A percentile compares a stretch with the other conserved stretches of the same genome.
These are phyloP conservation scores for Leptinotarsa undecemlineata DNA, from an alignment of 1,140 invertebrate species.

Conservation along the genomic window DNA sequence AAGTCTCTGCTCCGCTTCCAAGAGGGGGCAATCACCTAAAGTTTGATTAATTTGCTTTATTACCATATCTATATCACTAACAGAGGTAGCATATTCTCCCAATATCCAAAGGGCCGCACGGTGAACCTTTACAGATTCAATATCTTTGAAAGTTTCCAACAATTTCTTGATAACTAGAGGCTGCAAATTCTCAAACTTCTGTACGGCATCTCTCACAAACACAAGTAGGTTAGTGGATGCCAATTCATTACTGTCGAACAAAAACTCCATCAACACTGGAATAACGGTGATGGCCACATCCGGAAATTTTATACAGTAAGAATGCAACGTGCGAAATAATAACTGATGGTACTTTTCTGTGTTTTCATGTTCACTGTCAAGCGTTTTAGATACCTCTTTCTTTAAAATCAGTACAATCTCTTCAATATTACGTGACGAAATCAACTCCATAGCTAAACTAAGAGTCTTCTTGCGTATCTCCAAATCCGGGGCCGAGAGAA, in stretches of 20 bases:
- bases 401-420: conserved; percentile 95
- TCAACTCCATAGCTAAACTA: conserved; percentile 86
- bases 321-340: conserved; percentile 91
- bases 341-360: conserved; percentile 95
- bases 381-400: conserved; percentile 92
- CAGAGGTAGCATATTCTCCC: conserved; percentile 87
- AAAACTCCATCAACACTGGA: conserved; percentile 92
- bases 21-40: conserved; percentile 86
- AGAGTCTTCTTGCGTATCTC: conserved; percentile 88
- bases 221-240: conserved; percentile 93
- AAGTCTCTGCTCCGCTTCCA: conserved; percentile 84
- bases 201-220: conserved; percentile 93
- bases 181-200: conserved; percentile 84
- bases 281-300: conserved; percentile 94
- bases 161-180: conserved; percentile 82
- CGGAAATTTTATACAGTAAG: conserved; percentile 96
- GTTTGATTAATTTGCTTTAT: conserved; percentile 76
- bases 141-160: conserved; percentile 79
- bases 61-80: conserved; percentile 79
- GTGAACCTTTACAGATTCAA: conserved; percentile 85
- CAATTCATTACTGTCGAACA: conserved; percentile 92
- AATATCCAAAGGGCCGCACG: conserved; percentile 97
- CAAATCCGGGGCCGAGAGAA: conserved; percentile 85
- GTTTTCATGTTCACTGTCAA: conserved; percentile 92
- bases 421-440: conserved; percentile 90